Percentiles rank a stretch among this genome's conserved stretches.
Conservation (phyloP, 2,113 vertebrate genomes). For the Malurus elegans region DNA sequence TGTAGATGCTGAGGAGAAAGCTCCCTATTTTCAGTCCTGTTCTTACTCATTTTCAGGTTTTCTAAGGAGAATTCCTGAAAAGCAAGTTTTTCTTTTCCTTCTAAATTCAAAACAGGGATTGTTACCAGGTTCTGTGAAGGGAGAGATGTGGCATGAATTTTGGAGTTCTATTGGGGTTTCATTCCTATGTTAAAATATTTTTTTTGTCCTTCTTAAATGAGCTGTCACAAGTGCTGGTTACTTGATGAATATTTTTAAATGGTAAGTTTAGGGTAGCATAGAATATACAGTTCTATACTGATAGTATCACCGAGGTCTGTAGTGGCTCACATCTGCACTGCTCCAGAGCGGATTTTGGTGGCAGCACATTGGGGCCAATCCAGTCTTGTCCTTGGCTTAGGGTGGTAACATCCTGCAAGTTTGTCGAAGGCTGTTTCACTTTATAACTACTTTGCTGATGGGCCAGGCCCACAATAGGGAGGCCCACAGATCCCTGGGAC, state of each 20-base stretch:
- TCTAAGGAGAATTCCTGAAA: neutral
- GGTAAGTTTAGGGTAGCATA: neutral
- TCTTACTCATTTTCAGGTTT: neutral
- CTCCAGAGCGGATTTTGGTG: neutral
- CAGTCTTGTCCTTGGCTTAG: neutral
- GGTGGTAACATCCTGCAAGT: neutral
- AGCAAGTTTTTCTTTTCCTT: neutral
- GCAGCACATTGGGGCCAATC: fast-evolving
- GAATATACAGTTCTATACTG: neutral
- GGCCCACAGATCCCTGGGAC: too few relatives aligned
- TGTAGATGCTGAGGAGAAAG: neutral
- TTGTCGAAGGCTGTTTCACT: neutral
- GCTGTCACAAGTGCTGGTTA: neutral
- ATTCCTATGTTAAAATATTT: neutral
- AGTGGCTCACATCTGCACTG: neutral
- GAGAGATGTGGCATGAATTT: neutral
- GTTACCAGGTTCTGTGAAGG: neutral
- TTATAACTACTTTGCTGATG: neutral
- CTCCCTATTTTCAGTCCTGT: neutral
- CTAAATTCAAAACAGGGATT: neutral
- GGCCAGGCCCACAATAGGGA: neutral
- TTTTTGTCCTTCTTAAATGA: neutral
- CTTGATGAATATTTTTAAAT: neutral
- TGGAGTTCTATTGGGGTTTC: neutral
- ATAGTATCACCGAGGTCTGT: fast-evolving